Base-by-base conservation (phyloP, 2,888 invertebrate species). In the Dichetophora obliterata region DNA sequence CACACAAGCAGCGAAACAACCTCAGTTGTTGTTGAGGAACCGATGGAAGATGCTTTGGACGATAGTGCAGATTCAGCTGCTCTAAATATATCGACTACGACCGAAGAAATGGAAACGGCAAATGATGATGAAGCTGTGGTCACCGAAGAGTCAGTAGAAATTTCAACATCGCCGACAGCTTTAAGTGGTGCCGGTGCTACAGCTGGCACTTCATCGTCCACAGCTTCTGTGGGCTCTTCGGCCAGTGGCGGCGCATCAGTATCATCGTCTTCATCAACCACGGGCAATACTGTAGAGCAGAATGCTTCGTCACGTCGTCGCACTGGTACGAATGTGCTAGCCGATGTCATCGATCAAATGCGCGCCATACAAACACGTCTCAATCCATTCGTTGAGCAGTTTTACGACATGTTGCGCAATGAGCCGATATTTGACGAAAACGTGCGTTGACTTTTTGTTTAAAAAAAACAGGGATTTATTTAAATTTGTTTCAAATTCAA, bases 381-480 rank as follows among this genome's bases (percentile, higher is more conserved):
- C 70, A 91, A 92, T 80, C 94, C 95, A 0, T 93, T 92, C 83
- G 88, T 94, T 82, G 91, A 91, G 80, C 91, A 91, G 80, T 94
- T 93, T 85, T 91, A 92, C 78, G 90, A 90, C 72, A 90, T 94
- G 76, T 90, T 94, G 85, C 88, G 90, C 43, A 91, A 91, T 72
- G 94, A 94, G 88, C 92, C 93, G 14, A 86, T 87, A 50, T 90
- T 92, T 81, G 88, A 83, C 11, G 89, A 88, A 75, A 84, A 82
- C 80, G 88, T 88, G 81, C 83, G 82, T 79, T n/a, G 5, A 9
- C 9, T 24, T 11, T 11, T 31, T 52, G 1, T 66, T 66, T n/a
- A 16, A 9, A 31, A n/a, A 6, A 50, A 65, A n/a, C 9, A 69
- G 5, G 8, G 27, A 31, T 68, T 16, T n/a, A 48, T 59, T 43